phyloP scores from a whole-genome alignment of 2,888 invertebrate species.

The Antheraea yamamai region DNA sequence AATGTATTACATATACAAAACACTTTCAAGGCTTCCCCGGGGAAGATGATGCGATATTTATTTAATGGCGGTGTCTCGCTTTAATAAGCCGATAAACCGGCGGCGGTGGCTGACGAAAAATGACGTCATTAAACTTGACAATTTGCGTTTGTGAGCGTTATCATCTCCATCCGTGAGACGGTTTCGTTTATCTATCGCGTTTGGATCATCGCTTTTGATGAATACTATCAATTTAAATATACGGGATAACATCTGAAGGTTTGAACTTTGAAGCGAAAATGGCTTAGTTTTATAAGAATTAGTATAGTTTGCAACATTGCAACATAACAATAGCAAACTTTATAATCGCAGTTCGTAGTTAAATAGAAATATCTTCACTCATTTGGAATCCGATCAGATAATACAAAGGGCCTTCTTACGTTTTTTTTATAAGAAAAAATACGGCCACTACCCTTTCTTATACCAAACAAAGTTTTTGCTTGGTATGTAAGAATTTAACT shows the following conservation, averaged over 20 bases:
- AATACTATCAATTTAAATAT: slow-evolving; percentile 2
- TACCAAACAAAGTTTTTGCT: too few species aligned
- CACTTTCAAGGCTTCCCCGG: slow-evolving; percentile 25
- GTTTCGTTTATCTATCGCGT: slow-evolving; percentile 35
- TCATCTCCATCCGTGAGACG: slow-evolving; percentile 35
- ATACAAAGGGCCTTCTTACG: too few species aligned
- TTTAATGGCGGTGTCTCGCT: slow-evolving; percentile 53
- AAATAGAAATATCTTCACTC: too few species aligned
- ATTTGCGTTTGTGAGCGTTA: slow-evolving; percentile 49
- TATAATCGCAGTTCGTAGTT: neutral
- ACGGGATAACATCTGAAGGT: neutral
- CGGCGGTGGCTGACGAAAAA: slow-evolving; percentile 58
- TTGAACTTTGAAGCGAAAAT: neutral
- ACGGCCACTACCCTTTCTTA: too few species aligned
- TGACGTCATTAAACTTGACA: slow-evolving; percentile 63
- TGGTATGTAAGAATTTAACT: too few species aligned
- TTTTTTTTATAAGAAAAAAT: too few species aligned
- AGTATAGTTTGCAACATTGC: neutral
- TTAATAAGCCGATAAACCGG: slow-evolving; percentile 68
- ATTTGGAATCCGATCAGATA: too few species aligned
- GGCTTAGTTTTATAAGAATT: neutral
- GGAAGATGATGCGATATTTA: slow-evolving; percentile 54
- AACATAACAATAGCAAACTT: neutral
- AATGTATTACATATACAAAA: slow-evolving; percentile 27
- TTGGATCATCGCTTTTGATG: slow-evolving; percentile 23